A percentile compares a stretch with the other conserved stretches of the same genome.
phyloP scores from a whole-genome alignment of 2,888 invertebrate genomes.

The Muscina levida region DNA sequence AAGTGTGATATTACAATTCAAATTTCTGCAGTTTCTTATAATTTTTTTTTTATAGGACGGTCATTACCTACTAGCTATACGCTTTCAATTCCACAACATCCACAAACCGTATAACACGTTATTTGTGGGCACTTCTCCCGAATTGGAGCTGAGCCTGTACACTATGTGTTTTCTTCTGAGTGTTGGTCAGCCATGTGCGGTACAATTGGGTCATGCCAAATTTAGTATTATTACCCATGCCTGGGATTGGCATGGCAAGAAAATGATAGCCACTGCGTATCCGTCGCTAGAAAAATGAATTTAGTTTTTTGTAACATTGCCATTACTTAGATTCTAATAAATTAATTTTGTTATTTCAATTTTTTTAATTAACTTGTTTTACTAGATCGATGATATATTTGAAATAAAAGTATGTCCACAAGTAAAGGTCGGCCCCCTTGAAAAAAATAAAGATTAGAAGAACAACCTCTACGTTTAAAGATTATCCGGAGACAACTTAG shows the following conservation, averaged over 20 bases:
- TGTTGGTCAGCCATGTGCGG: constrained; percentile 71
- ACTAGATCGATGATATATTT: too few relatives aligned
- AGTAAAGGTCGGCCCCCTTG: too few relatives aligned
- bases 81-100: constrained; percentile 70
- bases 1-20: not conserved
- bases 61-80: constrained; percentile 66
- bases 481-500: too few relatives aligned
- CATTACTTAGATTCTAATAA: not conserved
- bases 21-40: not conserved
- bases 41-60: constrained; percentile 61
- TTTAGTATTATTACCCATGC: constrained; percentile 71
- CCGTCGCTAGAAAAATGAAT: constrained; percentile 65
- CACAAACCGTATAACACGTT: constrained; percentile 70
- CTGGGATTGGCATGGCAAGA: constrained; percentile 73
- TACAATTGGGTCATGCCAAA: constrained; percentile 70
- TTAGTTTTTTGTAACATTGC: constrained; percentile 14
- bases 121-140: constrained; percentile 74
- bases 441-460: too few relatives aligned
- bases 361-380: too few relatives aligned
- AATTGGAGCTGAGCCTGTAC: constrained; percentile 74
- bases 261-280: constrained; percentile 72
- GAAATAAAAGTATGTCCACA: too few relatives aligned
- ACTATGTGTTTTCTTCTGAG: constrained; percentile 73
- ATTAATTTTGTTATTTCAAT: not conserved
- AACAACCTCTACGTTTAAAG: too few relatives aligned